A percentile compares a stretch with the other conserved stretches of the same genome.
Evolutionary conservation across 2,797 vertebrate genomes (phyloP).

Genomic region (Sandelia bainsii): DNA sequence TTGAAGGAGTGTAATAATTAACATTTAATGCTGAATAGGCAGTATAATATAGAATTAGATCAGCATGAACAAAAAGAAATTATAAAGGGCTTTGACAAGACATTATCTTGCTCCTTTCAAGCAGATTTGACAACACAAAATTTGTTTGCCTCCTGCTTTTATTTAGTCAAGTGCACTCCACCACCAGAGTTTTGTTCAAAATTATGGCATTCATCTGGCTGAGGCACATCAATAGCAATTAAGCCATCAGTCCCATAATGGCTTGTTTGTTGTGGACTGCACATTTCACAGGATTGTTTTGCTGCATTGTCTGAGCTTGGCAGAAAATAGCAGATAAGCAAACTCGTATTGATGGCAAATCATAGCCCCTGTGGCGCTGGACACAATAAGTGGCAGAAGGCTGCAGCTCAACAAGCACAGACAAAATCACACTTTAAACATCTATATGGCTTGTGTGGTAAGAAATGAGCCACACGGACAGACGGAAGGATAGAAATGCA

Average conservation of each 20-base stretch:
- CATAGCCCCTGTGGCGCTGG: conserved; percentile 31
- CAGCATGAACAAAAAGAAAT: conserved; percentile 28
- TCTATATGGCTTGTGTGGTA: conserved; percentile 27
- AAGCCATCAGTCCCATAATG: conserved; percentile 42
- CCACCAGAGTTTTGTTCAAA: conserved; percentile 39
- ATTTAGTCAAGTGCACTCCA: conserved; percentile 37
- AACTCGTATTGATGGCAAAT: conserved; percentile 56
- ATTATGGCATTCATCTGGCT: conserved; percentile 44
- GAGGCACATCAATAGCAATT: conserved; percentile 65
- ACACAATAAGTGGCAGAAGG: conserved; percentile 50
- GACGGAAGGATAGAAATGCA: conserved; percentile 2
- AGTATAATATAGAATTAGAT: conserved; percentile 34
- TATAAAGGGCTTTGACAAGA: conserved; percentile 2
- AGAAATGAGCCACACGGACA: conserved; percentile 42
- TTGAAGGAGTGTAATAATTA: conserved; percentile 8
- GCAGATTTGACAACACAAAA: conserved; percentile 30
- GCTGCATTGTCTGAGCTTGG: conserved; percentile 51
- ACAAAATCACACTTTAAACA: conserved; percentile 52
- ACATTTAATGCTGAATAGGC: conserved; percentile 17
- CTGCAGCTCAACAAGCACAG: conserved; percentile 35
- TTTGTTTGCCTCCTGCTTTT: conserved; percentile 43
- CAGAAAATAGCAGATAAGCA: conserved; percentile 54
- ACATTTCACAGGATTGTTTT: conserved; percentile 38
- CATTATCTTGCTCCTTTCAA: conserved; percentile 39
- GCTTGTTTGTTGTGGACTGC: conserved; percentile 55